Conservation (phyloP, 2,113 vertebrate species). For the Pampusana beccarii region DNA sequence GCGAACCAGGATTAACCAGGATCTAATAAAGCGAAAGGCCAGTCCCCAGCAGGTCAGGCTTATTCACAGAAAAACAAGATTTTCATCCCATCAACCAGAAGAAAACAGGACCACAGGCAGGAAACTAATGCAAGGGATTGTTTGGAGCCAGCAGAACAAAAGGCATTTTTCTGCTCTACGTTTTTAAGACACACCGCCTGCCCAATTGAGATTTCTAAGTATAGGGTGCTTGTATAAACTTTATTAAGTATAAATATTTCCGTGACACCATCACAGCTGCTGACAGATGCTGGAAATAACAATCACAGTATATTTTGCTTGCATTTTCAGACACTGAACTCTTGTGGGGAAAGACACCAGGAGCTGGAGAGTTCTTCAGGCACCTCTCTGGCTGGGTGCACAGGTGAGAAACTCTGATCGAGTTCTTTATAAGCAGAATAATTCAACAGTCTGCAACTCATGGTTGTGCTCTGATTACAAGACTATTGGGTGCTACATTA, state of each 20-base stretch:
- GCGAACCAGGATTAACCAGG: background rate
- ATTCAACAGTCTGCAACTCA: background rate
- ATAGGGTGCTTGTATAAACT: background rate
- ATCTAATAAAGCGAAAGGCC: background rate
- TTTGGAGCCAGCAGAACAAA: background rate
- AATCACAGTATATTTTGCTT: background rate
- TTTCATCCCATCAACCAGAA: background rate
- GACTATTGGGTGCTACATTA: background rate
- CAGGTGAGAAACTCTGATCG: background rate
- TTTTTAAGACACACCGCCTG: background rate
- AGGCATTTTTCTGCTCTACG: background rate
- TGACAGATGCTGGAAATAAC: background rate
- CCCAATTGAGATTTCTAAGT: background rate
- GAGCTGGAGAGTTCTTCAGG: background rate
- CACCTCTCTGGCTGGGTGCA: background rate
- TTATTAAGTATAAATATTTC: background rate
- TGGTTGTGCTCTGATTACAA: background rate
- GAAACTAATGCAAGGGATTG: background rate
- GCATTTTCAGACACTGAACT: background rate
- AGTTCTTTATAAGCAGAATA: background rate
- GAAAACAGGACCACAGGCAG: background rate
- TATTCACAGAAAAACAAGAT: background rate
- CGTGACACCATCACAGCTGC: background rate
- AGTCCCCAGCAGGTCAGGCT: background rate
- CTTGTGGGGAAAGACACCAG: accelerated